Base-by-base conservation (phyloP, 2,797 vertebrate species). In the Leptoclinus maculatus region DNA sequence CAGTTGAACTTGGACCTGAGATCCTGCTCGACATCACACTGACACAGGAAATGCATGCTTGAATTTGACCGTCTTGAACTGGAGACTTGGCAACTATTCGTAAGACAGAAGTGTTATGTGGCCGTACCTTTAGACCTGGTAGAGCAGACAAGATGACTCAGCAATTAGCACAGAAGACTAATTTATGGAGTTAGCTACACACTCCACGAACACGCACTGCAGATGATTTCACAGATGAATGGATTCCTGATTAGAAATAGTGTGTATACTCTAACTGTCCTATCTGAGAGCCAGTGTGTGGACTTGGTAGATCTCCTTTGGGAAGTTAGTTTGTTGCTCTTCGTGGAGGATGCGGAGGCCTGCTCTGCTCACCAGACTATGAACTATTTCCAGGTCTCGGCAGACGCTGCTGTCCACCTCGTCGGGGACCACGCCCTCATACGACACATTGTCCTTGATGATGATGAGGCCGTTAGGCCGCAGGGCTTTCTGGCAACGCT, bases 321-420 rank as follows among this genome's bases (percentile, higher is more conserved):
- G 98, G 74, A 99, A 97, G 93, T 97, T 94, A 79, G 95, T 94
- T 83, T 99, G 98, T 53, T 96, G 96, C 80, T 99, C 98, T 78
- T 98, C 95, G 0, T 93, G 94, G 80, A 99, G 32, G 6, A 99
- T 90, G 32, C 86, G 82, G 67, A 99, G 96, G 43, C 97, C 97
- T 0, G 98, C 96, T 1, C 62, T 90, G 74, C 54, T 85, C 84
- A 97, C 93, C 38, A 99, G 93, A 70, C 87, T 78, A 3, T 77
- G 94, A 2, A 99, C 92, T 19, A 97, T 93, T 0, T 93, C 83
- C 36, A 99, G 93, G 87, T 97, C 97, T 0, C 97, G 94, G 85
- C 98, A 99, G 41, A 99, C 95, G 2, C 98, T 99, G 96, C 98
- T 99, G 97, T 99, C 98, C 87, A 97, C 98, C 0, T 98, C 96